Conservation (phyloP, 2,888 invertebrate genomes). For the Cheilosia vernalis region DNA sequence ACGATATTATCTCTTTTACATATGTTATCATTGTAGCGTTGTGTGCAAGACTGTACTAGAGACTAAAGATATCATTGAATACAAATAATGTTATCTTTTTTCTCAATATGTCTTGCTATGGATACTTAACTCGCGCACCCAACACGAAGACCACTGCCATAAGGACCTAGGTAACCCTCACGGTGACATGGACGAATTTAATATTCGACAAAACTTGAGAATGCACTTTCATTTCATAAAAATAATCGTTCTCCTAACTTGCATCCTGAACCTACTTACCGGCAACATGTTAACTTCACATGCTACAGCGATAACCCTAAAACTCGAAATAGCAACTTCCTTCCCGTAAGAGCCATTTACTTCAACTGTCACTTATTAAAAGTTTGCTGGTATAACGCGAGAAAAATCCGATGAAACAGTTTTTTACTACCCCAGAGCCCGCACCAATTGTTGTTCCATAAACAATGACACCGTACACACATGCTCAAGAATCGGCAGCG, state of each 20-base stretch:
- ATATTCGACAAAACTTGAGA: no score
- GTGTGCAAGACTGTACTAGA: no score
- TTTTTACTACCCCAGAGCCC: neutral
- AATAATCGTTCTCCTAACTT: neutral
- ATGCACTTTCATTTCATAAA: neutral
- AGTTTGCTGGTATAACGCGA: constrained; percentile 3
- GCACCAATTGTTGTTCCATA: constrained; percentile 58
- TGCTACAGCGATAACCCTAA: constrained; percentile 30
- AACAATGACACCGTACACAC: constrained; percentile 33
- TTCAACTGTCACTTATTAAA: constrained; percentile 37
- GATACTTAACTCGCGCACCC: no score
- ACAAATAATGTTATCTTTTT: no score
- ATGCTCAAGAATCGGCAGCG: constrained; percentile 9
- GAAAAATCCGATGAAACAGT: constrained; percentile 10
- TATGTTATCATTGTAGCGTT: no score
- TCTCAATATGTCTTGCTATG: no score
- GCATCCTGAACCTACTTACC: no score
- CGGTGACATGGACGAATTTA: no score
- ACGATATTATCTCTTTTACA: no score
- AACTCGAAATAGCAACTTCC: neutral
- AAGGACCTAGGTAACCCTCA: no score
- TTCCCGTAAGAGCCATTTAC: constrained; percentile 12
- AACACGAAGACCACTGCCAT: no score
- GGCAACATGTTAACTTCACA: neutral
- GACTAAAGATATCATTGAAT: no score